These are phyloP conservation scores for Glareola pratincola DNA, from an alignment of 2,113 vertebrate genomes.

Conservation along the genomic window DNA sequence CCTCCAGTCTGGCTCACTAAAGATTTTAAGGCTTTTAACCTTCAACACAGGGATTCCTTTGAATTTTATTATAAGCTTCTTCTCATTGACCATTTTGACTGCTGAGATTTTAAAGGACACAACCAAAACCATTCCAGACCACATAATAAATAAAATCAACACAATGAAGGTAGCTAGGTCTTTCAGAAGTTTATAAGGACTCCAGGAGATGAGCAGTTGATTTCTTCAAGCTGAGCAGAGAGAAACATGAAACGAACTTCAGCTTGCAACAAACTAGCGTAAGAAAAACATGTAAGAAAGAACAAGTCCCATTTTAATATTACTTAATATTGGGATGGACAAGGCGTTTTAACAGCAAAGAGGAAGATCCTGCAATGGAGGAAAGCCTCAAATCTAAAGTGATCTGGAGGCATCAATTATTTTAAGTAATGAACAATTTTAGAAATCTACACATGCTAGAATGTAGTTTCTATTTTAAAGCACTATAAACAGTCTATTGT, in stretches of 20 bases:
- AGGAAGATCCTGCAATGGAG: background rate
- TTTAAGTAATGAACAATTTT: conserved; percentile 11
- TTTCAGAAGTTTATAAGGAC: background rate
- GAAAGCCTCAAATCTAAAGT: conserved; percentile 7
- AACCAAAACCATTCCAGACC: background rate
- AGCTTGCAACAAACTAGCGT: background rate
- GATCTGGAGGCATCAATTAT: conserved; percentile 8
- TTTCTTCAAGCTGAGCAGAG: conserved; percentile 31
- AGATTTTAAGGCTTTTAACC: background rate
- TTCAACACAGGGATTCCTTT: background rate
- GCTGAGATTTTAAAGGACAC: background rate
- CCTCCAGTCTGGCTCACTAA: background rate
- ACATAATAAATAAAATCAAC: background rate
- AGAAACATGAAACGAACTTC: conserved; percentile 10
- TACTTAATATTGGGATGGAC: background rate
- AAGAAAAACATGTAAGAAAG: background rate
- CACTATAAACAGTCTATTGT: background rate
- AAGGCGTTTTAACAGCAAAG: background rate
- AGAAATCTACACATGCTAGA: conserved; percentile 24
- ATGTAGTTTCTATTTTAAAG: conserved; percentile 42
- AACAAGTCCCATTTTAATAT: background rate
- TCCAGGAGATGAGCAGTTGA: conserved; percentile 30
- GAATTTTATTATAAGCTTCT: background rate
- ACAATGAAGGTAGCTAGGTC: background rate
- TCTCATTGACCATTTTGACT: background rate